Percentiles rank a stretch among this genome's conserved stretches.
phyloP scores from a whole-genome alignment of 2,113 vertebrate genomes.

The Sinocyclocheilus grahami region DNA sequence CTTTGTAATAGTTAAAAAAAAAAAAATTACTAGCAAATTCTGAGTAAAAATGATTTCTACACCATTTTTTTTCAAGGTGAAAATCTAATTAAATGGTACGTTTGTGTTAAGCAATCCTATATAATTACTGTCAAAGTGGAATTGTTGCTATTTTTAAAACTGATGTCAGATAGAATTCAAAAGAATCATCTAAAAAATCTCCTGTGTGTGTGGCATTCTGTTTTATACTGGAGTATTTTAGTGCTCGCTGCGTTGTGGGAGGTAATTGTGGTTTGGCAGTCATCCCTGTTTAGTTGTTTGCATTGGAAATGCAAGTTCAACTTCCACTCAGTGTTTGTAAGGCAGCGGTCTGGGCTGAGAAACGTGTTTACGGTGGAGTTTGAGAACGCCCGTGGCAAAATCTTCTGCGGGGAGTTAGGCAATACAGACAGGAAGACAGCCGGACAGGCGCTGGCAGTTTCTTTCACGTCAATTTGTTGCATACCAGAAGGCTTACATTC shows the following conservation, averaged over 20 bases:
- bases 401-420: slow-evolving; percentile 6
- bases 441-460: slow-evolving; percentile 31
- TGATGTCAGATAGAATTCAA: not conserved
- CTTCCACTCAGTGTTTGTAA: not conserved
- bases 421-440: slow-evolving; percentile 22
- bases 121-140: not conserved
- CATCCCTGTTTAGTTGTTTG: slow-evolving; percentile 45
- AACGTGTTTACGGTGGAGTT: slow-evolving; percentile 19
- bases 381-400: slow-evolving; percentile 24
- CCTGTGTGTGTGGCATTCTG: not conserved
- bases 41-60: not conserved
- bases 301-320: slow-evolving; percentile 22
- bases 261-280: slow-evolving; percentile 52
- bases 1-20: too few relatives aligned
- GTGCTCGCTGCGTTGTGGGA: slow-evolving; percentile 37
- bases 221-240: slow-evolving; percentile 32
- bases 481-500: slow-evolving; percentile 72
- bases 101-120: not conserved
- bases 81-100: not conserved
- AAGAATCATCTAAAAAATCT: not conserved
- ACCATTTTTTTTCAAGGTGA: not conserved
- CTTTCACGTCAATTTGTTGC: slow-evolving; percentile 60
- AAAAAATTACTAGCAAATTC: too few relatives aligned
- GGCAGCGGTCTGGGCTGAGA: slow-evolving; percentile 3
- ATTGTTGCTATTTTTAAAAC: not conserved